Evolutionary conservation across 1,140 invertebrate genomes (phyloP), one percentile per base, ranked within the genome.

Genomic region (Drosophila ohnishii): DNA sequence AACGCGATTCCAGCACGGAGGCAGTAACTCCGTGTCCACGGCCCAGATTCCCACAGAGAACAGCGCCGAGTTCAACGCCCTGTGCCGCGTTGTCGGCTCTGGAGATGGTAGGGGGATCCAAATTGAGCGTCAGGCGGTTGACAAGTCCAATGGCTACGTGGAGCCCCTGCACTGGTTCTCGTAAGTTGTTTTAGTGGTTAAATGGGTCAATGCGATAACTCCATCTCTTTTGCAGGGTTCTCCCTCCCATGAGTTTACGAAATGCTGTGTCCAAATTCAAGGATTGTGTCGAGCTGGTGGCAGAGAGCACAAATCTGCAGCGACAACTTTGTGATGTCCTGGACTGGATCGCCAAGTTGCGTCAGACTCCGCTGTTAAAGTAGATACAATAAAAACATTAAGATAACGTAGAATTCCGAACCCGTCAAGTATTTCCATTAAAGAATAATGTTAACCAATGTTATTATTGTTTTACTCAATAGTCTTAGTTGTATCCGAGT

Each of bases 121-220:
- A n/a, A 45, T 80, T 6, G 47, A 79, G 22, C 55, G 72, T 5
- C 74, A 86, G 45, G 19, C 35, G 3, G 79, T 91, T 22, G 75
- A 91, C 45, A 91, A 89, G 30, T 58, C 78, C 6, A 74, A 80
- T 8, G 91, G 90, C 6, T 91, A 69, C 37, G 66, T 91, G 5
- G 93, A 95, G 88, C 95, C 95, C 5, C 90, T 95, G 22, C 93
- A 94, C 53, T 95, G 95, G 95, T 96, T 96, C 35, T 72, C 69
- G 69, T 72, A 13, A 59, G 69, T 40, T 30, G 13, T 51, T 16
- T 45, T 45, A 32, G 13, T 6, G n/a, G 1, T 16, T 25, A 67
- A 65, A 16, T 53, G 22, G 45, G 19, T 32, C 19, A 42, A 8
- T n/a, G 14, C n/a, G 3, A 45, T 66, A 66, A 47, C 5, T n/a